Conservation (phyloP, 2,888 invertebrate genomes). For the Deilephila porcellus region DNA sequence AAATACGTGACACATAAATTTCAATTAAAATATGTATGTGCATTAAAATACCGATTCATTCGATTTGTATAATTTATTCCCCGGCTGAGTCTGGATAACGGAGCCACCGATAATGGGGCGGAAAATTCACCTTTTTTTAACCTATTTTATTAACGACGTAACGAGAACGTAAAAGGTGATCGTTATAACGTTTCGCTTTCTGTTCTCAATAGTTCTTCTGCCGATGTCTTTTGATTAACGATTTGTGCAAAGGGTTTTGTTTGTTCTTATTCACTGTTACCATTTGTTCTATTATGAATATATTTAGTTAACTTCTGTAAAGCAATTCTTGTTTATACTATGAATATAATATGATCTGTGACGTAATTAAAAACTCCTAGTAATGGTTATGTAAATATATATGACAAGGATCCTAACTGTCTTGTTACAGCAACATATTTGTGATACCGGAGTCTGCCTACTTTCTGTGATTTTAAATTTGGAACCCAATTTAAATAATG, state of each 20-base stretch:
- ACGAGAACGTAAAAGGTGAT: conserved; percentile 18
- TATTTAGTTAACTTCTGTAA: too few species aligned
- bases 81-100: conserved; percentile 10
- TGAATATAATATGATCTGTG: too few species aligned
- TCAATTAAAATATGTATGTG: background rate
- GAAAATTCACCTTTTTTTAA: conserved; percentile 20
- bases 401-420: too few species aligned
- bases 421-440: too few species aligned
- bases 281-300: background rate
- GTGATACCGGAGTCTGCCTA: too few species aligned
- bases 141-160: conserved; percentile 16
- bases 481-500: too few species aligned
- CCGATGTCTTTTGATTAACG: too few species aligned
- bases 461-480: too few species aligned
- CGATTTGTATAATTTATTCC: conserved; percentile 14
- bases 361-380: too few species aligned
- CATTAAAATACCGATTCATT: background rate
- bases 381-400: too few species aligned
- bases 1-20: background rate
- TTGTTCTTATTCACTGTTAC: background rate
- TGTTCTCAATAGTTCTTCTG: background rate
- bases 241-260: background rate
- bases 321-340: too few species aligned
- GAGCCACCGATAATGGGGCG: conserved; percentile 12
- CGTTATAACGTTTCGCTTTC: conserved; percentile 5